phyloP scores from a whole-genome alignment of 2,797 vertebrate genomes.

The Pogonophryne albipinna region DNA sequence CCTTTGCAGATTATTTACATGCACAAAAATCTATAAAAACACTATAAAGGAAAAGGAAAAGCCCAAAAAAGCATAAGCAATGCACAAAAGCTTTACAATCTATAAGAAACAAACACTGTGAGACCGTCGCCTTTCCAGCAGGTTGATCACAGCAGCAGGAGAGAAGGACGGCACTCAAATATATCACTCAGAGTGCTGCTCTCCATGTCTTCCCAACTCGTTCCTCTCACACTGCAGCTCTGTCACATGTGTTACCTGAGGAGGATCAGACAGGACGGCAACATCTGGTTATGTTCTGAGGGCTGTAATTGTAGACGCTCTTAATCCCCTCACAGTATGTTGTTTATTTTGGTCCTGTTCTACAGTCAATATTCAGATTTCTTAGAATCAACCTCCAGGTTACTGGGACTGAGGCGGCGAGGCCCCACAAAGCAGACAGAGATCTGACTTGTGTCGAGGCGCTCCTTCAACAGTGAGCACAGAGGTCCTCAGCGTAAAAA shows the following conservation, averaged over 20 bases:
- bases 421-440: slow-evolving; percentile 43
- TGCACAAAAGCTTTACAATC: too few species aligned
- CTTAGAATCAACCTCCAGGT: slow-evolving; percentile 67
- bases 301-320: slow-evolving; percentile 77
- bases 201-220: background rate
- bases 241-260: slow-evolving; percentile 69
- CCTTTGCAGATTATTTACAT: too few species aligned
- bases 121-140: slow-evolving; percentile 32
- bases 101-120: background rate
- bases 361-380: slow-evolving; percentile 72
- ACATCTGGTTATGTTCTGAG: slow-evolving; percentile 80
- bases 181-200: slow-evolving; percentile 39
- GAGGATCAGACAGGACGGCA: slow-evolving; percentile 55
- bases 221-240: slow-evolving; percentile 42
- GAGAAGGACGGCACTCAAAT: slow-evolving; percentile 28
- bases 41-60: too few species aligned
- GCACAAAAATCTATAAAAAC: too few species aligned
- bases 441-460: slow-evolving; percentile 13
- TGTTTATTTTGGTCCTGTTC: slow-evolving; percentile 78
- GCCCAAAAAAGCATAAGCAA: too few species aligned
- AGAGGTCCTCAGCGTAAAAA: slow-evolving; percentile 3
- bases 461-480: slow-evolving; percentile 10
- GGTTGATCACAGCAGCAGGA: slow-evolving; percentile 52
- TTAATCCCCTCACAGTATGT: slow-evolving; percentile 72
- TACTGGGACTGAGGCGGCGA: slow-evolving; percentile 56